Conservation (phyloP, 2,113 vertebrate genomes). For the Galemys pyrenaicus region DNA sequence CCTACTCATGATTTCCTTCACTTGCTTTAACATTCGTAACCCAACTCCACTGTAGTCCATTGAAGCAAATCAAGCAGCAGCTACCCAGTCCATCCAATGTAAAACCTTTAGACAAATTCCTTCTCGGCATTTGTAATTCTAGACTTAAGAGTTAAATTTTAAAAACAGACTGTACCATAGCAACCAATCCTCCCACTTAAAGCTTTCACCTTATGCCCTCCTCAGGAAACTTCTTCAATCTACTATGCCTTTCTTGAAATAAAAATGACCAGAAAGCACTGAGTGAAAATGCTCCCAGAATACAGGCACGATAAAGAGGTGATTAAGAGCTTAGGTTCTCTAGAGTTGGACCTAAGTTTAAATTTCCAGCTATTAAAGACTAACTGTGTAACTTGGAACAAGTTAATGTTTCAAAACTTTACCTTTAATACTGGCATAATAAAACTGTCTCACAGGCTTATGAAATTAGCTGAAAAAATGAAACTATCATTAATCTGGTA, state of each 20-base stretch:
- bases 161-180: conserved; percentile 42
- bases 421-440: conserved; percentile 38
- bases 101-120: conserved; percentile 38
- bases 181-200: conserved; percentile 35
- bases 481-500: not conserved
- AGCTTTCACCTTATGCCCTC: conserved; percentile 29
- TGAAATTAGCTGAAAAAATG: conserved; percentile 41
- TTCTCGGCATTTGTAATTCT: conserved; percentile 23
- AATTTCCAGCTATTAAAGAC: conserved; percentile 14
- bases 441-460: not conserved
- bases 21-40: not conserved
- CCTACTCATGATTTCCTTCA: conserved; percentile 18
- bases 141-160: conserved; percentile 37
- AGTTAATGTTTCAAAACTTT: conserved; percentile 18
- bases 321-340: conserved; percentile 16
- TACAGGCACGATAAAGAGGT: not conserved
- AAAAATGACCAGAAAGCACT: conserved; percentile 13
- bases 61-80: conserved; percentile 15
- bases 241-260: conserved; percentile 46
- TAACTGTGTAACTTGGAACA: conserved; percentile 28
- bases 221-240: conserved; percentile 35
- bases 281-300: conserved; percentile 20
- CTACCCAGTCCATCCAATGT: not conserved
- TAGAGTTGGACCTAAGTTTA: conserved; percentile 19
- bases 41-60: not conserved